Evolutionary conservation across 2,113 vertebrate species (phyloP), one percentile per base, ranked within the genome.

Genomic region (Ochotona princeps): DNA sequence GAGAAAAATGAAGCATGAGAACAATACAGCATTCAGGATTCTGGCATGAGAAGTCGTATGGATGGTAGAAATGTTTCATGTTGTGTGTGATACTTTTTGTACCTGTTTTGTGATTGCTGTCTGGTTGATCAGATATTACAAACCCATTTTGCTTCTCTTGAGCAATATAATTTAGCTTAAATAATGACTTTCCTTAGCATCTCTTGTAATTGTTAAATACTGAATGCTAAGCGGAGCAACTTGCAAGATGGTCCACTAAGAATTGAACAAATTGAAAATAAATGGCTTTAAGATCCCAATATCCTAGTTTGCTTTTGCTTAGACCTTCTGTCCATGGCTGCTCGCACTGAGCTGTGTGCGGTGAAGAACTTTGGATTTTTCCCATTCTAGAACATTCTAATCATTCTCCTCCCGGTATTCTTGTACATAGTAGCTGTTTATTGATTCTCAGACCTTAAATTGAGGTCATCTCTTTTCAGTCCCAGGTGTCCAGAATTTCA

Each of bases 41-140:
- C 47, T 83, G 67, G 38, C 89, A 86, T n/a, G 44, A 83, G 8
- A 66, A 47, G n/a, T 72, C 89, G 13, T 51, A 18, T 32, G 69
- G 57, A 44, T 85, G 13, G n/a, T 44, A 35, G 54, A 82, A 44
- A 87, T 94, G 89, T 92, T 92, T 96, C 87, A 54, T 25, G n/a
- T 84, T 74, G 93, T 92, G 89, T 26, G 49, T 86, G 74, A 75
- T 89, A 60, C 25, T 80, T 70, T 76, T n/a, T 32, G 12, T 83
- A 51, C 38, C 32, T 91, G 4, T 86, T 47, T 85, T 67, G 57
- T 84, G 61, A 87, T 30, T 83, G 66, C 79, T 70, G 9, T 63
- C 74, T 85, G 51, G 80, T 14, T 61, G 57, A 28, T 60, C 35
- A 89, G 67, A 94, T 60, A 63, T 66, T 78, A 67, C 63, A 65